These are phyloP conservation scores for Aphidoletes aphidimyza DNA, from an alignment of 2,888 invertebrate genomes.

Conservation along the genomic window DNA sequence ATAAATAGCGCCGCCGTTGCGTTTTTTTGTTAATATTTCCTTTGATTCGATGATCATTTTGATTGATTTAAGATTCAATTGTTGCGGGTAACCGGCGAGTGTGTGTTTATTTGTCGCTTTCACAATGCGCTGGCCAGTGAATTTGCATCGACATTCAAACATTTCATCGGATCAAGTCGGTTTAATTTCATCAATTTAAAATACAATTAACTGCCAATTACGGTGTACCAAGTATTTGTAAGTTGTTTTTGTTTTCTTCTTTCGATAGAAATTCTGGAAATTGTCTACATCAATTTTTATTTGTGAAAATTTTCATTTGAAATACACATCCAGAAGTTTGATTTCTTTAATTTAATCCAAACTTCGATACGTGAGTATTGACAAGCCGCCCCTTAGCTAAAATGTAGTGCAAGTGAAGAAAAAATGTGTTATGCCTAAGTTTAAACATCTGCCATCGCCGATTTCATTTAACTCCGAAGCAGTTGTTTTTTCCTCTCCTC, in stretches of 20 bases:
- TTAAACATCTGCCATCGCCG: constrained; percentile 51
- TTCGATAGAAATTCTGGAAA: too few species aligned
- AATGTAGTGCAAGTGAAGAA: not conserved
- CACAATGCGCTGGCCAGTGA: not conserved
- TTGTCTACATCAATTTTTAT: too few species aligned
- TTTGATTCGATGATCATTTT: not conserved
- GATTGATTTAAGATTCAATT: not conserved
- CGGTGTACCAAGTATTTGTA: too few species aligned
- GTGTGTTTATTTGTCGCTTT: too few species aligned
- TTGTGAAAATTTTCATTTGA: too few species aligned
- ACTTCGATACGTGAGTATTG: not conserved
- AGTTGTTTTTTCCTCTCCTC: constrained; percentile 30
- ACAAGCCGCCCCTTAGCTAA: not conserved
- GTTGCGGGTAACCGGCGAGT: too few species aligned
- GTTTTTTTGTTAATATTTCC: not conserved
- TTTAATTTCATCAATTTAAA: too few species aligned
- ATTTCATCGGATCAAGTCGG: too few species aligned
- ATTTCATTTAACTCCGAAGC: constrained; percentile 16
- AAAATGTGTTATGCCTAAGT: not conserved
- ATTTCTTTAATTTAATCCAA: too few species aligned
- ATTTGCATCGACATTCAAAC: not conserved
- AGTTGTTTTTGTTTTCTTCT: too few species aligned
- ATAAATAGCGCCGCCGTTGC: not conserved
- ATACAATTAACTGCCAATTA: too few species aligned
- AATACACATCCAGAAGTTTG: too few species aligned